Evolutionary conservation across 2,113 vertebrate genomes (phyloP), one percentile per base, ranked within the genome.

Genomic region (Paramormyrops kingsleyae): DNA sequence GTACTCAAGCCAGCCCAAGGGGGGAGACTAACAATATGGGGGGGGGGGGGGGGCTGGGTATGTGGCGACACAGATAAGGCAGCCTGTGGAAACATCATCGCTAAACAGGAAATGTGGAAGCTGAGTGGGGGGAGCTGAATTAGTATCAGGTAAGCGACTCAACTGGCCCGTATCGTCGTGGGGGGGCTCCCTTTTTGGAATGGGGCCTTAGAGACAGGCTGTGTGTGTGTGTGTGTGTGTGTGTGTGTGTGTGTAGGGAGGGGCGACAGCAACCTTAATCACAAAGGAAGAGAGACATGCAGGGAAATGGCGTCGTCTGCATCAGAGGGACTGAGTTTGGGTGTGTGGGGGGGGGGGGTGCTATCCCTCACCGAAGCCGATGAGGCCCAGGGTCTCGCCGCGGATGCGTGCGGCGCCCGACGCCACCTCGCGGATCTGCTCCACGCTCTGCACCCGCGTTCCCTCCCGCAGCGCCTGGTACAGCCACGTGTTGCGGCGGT

Each of bases 401-500:
- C 98, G 95, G 94, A 99, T 99, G 86, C 98, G 97, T 0, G 98
- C 98, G 0, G 98, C 98, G 0, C 98, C 98, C 0, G 98, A 99
- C 12, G 98, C 97, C 91, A 99, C 98, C 92, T 99, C 98, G 0
- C 98, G 95, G 92, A 99, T 99, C 95, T 99, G 98, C 94, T 99
- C 98, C 90, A 99, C 98, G 0, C 98, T 99, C 95, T 99, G 98
- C 84, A 99, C 98, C 10, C 98, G 94, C 10, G 98, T 98, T 89
- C 99, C 99, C 91, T 99, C 99, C 7, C 98, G 96, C 93, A 99
- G 97, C 0, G 97, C 98, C 96, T 99, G 99, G 95, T 98, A 99
- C 21, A 99, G 97, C 99, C 99, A 99, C 0, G 99, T 98, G 97
- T 99, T 99, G n/a, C 98, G 94, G n/a, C 99, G 96, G 95, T 99